Conservation (phyloP, 1,140 invertebrate genomes). For the Argopecten irradians region DNA sequence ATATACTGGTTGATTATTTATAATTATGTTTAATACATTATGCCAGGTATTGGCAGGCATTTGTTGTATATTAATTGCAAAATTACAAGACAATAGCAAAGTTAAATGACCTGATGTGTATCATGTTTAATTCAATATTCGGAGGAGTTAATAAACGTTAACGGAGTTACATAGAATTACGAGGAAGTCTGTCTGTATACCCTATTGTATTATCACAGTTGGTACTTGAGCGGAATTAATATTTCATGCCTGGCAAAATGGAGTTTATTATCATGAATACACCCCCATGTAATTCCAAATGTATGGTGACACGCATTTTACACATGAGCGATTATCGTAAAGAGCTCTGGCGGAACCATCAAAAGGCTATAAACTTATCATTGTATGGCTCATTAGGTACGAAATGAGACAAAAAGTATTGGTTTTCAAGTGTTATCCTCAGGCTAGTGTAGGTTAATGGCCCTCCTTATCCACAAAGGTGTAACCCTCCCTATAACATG, state of each 20-base stretch:
- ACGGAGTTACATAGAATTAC: neutral
- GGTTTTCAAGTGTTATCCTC: slow-evolving; percentile 13
- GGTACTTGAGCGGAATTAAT: slow-evolving; percentile 1
- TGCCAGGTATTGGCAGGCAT: too few species aligned
- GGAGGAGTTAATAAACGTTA: neutral
- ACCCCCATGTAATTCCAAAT: slow-evolving; percentile 21
- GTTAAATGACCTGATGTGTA: neutral
- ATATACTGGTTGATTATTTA: neutral
- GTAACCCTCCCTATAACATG: slow-evolving; percentile 11
- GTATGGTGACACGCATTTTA: slow-evolving; percentile 26
- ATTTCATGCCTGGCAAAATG: slow-evolving; percentile 3
- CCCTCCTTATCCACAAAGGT: slow-evolving; percentile 6
- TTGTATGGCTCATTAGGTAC: slow-evolving; percentile 34
- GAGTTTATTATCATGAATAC: slow-evolving; percentile 18
- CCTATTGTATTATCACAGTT: slow-evolving; percentile 17
- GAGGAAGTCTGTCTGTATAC: slow-evolving; percentile 7
- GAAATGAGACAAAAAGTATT: slow-evolving; percentile 36
- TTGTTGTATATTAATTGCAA: neutral
- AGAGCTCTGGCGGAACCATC: slow-evolving; percentile 24
- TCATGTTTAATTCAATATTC: neutral
- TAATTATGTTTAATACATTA: too few species aligned
- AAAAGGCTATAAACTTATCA: slow-evolving; percentile 39
- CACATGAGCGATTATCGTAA: slow-evolving; percentile 19
- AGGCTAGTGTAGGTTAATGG: neutral
- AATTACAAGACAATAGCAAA: neutral